Evolutionary conservation across 1,140 invertebrate genomes (phyloP).

Genomic region (Drosophila ambigua): DNA sequence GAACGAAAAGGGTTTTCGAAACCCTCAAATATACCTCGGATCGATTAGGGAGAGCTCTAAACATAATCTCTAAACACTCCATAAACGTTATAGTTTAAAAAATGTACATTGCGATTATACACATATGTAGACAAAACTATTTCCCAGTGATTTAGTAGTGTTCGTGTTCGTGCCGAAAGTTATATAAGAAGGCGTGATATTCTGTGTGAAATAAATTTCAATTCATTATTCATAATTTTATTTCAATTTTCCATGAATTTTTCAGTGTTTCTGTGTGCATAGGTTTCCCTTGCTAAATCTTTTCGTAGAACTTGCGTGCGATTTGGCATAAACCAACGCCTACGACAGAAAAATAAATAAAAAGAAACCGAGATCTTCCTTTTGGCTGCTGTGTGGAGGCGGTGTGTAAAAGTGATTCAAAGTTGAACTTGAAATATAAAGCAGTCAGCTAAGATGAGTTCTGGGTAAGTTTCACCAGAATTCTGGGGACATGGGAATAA

Average conservation of each 20-base stretch:
- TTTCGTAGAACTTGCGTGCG: conserved; percentile 61
- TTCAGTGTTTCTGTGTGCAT: conserved; percentile 74
- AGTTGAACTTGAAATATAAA: conserved; percentile 46
- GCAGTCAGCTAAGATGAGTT: conserved; percentile 59
- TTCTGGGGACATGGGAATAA: not conserved
- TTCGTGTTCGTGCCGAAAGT: conserved; percentile 38
- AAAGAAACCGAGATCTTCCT: conserved; percentile 26
- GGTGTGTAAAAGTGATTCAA: conserved; percentile 41
- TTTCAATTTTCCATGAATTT: conserved; percentile 59
- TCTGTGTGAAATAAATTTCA: conserved; percentile 47
- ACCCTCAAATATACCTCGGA: conserved; percentile 8
- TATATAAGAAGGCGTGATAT: conserved; percentile 76
- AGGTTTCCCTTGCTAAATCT: conserved; percentile 46
- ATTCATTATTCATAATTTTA: conserved; percentile 28
- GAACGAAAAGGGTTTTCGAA: conserved; percentile 56
- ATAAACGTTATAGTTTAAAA: not conserved
- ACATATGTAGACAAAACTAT: conserved; percentile 23
- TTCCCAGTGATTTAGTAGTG: conserved; percentile 25
- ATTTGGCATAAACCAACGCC: conserved; percentile 56
- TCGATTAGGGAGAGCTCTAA: not conserved
- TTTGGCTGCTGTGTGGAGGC: conserved; percentile 41
- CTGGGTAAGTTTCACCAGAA: conserved; percentile 55
- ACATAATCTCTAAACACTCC: conserved; percentile 4
- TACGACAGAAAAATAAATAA: conserved; percentile 42
- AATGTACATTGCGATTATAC: not conserved